A percentile compares a stretch with the other conserved stretches of the same genome.
Conservation (phyloP, 2,888 invertebrate genomes). For the Lithosia quadra region DNA sequence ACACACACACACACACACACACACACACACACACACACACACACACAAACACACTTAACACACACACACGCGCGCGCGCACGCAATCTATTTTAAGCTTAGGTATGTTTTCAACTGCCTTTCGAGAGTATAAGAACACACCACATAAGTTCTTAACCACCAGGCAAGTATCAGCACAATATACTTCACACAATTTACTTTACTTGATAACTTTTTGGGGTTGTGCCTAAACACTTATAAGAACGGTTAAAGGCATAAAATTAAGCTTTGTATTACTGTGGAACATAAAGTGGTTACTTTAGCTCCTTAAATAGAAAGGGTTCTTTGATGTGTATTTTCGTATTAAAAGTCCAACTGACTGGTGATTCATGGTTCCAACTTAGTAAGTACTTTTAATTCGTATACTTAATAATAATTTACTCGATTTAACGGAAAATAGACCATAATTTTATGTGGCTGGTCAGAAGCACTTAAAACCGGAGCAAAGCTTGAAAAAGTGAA, state of each 20-base stretch:
- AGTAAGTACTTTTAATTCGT: no score
- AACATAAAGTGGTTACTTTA: conserved; percentile 1
- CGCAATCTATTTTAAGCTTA: not conserved
- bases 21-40: no score
- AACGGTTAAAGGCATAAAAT: conserved; percentile 4
- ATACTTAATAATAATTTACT: not conserved
- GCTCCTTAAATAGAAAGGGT: not conserved
- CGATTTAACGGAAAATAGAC: not conserved
- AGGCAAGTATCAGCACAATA: not conserved
- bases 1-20: no score
- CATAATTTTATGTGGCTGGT: no score
- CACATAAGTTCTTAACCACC: not conserved
- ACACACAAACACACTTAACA: not conserved
- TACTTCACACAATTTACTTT: not conserved
- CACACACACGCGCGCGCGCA: no score
- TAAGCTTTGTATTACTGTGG: conserved; percentile 2
- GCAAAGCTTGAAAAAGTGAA: no score
- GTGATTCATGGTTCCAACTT: no score
- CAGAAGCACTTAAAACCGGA: no score
- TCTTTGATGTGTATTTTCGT: not conserved
- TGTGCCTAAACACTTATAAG: conserved; percentile 2
- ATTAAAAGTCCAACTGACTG: not conserved
- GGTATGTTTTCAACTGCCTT: not conserved
- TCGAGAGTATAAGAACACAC: not conserved
- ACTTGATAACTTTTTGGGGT: conserved; percentile 3